These are phyloP conservation scores for Rhabdophis nuchalis DNA, from an alignment of 2,797 vertebrate genomes.

Conservation along the genomic window DNA sequence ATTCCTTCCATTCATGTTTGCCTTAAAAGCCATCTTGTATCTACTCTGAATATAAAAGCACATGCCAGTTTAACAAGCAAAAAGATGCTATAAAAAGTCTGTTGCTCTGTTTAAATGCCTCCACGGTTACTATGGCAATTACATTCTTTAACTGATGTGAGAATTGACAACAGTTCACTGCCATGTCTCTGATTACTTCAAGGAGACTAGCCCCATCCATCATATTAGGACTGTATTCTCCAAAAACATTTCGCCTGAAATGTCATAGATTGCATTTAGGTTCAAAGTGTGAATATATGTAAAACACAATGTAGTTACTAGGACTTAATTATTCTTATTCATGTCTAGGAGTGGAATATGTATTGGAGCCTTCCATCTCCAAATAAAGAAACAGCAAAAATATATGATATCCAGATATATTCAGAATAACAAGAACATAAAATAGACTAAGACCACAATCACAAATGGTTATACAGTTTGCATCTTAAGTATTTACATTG, in stretches of 20 bases:
- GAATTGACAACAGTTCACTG: conserved; percentile 42
- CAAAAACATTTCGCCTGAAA: neutral
- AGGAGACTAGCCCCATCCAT: conserved; percentile 13
- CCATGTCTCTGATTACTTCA: conserved; percentile 43
- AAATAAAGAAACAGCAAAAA: neutral
- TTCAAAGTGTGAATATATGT: neutral
- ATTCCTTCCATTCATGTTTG: neutral
- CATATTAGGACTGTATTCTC: neutral
- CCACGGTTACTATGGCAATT: conserved; percentile 51
- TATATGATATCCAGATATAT: neutral
- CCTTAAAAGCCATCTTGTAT: conserved; percentile 34
- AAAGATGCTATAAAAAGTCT: conserved; percentile 61
- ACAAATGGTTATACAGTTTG: neutral
- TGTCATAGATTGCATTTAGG: neutral
- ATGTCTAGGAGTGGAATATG: neutral
- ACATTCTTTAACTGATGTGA: conserved; percentile 47
- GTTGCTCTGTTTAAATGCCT: conserved; percentile 56
- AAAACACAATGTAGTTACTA: neutral
- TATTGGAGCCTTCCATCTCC: neutral
- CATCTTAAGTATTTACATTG: neutral
- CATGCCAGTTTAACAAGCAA: conserved; percentile 55
- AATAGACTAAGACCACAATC: neutral
- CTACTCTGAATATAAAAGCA: conserved; percentile 63
- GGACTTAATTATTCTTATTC: neutral
- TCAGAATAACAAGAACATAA: neutral